A percentile compares a stretch with the other conserved stretches of the same genome.
phyloP scores from a whole-genome alignment of 2,113 vertebrate genomes.

The Pseudolaguvia tuberculata region DNA sequence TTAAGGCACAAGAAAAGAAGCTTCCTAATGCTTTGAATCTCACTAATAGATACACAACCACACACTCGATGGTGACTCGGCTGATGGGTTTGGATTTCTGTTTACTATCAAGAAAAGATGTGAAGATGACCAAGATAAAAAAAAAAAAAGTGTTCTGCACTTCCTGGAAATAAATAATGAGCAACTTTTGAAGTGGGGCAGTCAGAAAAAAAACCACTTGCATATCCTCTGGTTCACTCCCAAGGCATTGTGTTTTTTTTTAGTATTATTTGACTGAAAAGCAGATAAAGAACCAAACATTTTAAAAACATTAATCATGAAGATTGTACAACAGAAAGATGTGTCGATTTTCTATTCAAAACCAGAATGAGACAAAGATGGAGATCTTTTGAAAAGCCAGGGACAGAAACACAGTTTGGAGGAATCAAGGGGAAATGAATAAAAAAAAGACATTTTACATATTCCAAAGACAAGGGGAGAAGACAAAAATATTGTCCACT shows the following conservation, averaged over 20 bases:
- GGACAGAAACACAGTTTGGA: conserved; percentile 43
- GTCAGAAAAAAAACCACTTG: conserved; percentile 52
- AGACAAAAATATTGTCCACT: conserved; percentile 23
- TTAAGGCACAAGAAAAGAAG: neutral
- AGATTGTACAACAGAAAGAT: conserved; percentile 71
- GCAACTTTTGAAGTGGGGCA: conserved; percentile 57
- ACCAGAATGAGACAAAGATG: conserved; percentile 49
- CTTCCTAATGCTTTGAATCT: neutral
- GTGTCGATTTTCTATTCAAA: too few relatives aligned
- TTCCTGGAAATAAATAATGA: conserved; percentile 65
- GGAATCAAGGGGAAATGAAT: conserved; percentile 38
- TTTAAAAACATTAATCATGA: conserved; percentile 71
- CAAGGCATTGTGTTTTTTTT: conserved; percentile 28
- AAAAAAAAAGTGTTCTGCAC: conserved; percentile 57
- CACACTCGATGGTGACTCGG: neutral
- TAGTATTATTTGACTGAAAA: conserved; percentile 67
- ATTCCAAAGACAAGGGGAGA: conserved; percentile 40
- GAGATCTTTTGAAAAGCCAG: conserved; percentile 42
- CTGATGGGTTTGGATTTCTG: conserved; percentile 22
- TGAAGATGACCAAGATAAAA: conserved; percentile 42
- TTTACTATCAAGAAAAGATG: conserved; percentile 56
- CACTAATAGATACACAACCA: neutral
- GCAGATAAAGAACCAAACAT: conserved; percentile 60
- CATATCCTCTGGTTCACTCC: conserved; percentile 35
- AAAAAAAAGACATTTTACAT: conserved; percentile 36